Evolutionary conservation across 2,113 vertebrate species (phyloP).

Genomic region (Chamaea fasciata): DNA sequence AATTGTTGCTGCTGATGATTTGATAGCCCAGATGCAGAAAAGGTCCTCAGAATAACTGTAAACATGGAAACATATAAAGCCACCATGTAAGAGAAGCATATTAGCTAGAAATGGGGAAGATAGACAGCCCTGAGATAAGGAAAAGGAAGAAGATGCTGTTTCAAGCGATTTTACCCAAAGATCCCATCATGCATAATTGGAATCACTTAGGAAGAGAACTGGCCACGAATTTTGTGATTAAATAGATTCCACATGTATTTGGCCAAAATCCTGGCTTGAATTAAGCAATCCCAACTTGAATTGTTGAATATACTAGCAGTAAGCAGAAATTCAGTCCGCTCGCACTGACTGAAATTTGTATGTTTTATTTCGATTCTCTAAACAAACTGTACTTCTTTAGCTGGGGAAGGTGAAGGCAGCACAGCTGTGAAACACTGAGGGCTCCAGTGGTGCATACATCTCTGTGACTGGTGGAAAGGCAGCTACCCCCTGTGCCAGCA

Average conservation of each 20-base stretch:
- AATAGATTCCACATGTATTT: conserved; percentile 25
- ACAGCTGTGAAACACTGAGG: background rate
- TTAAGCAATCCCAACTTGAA: conserved; percentile 14
- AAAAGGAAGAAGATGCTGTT: background rate
- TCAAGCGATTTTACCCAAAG: background rate
- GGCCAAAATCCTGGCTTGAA: background rate
- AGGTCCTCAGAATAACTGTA: background rate
- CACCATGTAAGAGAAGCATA: background rate
- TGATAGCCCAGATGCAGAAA: background rate
- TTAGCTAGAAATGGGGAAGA: background rate
- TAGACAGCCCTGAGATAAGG: background rate
- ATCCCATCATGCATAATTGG: background rate
- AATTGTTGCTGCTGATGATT: background rate
- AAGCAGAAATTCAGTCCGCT: background rate
- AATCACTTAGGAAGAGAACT: background rate
- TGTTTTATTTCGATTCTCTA: background rate
- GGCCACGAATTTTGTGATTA: background rate
- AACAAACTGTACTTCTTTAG: background rate
- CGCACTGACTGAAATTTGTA: background rate
- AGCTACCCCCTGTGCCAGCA: background rate
- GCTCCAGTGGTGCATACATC: fast-evolving
- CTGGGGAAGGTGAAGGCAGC: background rate
- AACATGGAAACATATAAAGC: background rate
- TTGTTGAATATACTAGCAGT: background rate
- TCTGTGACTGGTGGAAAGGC: background rate